Conservation (phyloP, 2,113 vertebrate species). For the Calypte anna region DNA sequence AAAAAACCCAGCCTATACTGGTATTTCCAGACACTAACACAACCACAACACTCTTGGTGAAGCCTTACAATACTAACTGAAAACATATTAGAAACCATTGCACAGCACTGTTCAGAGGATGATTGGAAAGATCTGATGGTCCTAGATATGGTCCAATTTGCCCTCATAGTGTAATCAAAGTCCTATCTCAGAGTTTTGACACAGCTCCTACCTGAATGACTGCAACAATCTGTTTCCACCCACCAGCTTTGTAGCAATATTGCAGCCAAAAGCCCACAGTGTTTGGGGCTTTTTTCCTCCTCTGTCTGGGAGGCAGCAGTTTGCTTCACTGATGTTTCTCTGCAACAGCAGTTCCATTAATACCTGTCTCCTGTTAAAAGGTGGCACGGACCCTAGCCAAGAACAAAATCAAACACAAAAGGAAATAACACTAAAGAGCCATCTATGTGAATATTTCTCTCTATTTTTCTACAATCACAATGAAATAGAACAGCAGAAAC, state of each 20-base stretch:
- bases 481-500: background rate
- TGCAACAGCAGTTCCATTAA: constrained; percentile 40
- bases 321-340: constrained; percentile 46
- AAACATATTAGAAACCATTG: background rate
- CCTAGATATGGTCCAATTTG: background rate
- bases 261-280: background rate
- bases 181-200: background rate
- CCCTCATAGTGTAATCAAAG: background rate
- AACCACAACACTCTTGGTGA: background rate
- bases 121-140: background rate
- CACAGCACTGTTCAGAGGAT: background rate
- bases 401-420: constrained; percentile 38
- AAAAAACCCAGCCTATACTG: background rate
- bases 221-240: background rate
- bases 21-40: background rate
- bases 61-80: background rate
- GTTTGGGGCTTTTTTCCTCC: background rate
- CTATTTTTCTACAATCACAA: background rate
- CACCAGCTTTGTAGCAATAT: background rate
- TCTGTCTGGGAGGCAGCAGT: background rate
- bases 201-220: background rate
- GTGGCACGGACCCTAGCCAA: background rate
- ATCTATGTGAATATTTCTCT: background rate
- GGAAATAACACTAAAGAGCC: background rate
- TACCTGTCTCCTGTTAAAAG: constrained; percentile 24